Evolutionary conservation across 2,888 invertebrate genomes (phyloP).

Genomic region (Diplazon laetatorius): DNA sequence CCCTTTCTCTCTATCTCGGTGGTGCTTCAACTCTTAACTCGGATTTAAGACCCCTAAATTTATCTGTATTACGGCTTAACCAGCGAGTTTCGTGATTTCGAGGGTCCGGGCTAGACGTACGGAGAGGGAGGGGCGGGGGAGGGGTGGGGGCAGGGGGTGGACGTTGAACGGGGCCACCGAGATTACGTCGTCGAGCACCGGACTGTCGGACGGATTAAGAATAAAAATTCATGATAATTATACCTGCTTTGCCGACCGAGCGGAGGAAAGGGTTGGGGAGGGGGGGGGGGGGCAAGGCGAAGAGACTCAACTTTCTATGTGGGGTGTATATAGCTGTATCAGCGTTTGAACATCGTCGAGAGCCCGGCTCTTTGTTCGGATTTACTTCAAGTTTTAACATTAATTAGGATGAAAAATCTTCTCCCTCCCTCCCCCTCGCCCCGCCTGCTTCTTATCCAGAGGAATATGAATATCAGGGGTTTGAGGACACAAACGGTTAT

Average conservation of each 20-base stretch:
- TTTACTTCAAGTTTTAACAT: slow-evolving; percentile 2
- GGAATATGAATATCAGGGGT: neutral
- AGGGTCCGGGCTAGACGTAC: slow-evolving; percentile 43
- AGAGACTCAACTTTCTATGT: neutral
- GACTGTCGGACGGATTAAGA: slow-evolving; percentile 25
- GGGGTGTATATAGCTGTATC: slow-evolving; percentile 3
- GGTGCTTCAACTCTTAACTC: slow-evolving; percentile 49
- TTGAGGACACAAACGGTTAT: slow-evolving; percentile 22
- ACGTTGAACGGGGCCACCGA: neutral
- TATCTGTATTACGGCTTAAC: slow-evolving; percentile 71
- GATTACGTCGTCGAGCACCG: slow-evolving; percentile 12
- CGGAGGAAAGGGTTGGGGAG: neutral
- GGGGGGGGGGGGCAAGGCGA: too few relatives aligned
- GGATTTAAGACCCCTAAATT: slow-evolving; percentile 71
- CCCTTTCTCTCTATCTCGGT: slow-evolving; percentile 65
- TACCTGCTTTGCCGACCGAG: slow-evolving; percentile 14
- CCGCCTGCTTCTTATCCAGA: too few relatives aligned
- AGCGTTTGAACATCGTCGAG: slow-evolving; percentile 1
- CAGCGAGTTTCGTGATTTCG: slow-evolving; percentile 69
- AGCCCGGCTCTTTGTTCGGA: slow-evolving; percentile 13
- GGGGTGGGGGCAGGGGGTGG: neutral
- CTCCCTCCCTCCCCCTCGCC: too few relatives aligned
- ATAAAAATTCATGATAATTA: slow-evolving; percentile 42
- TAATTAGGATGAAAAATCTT: slow-evolving; percentile 39
- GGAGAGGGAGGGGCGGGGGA: neutral